These are phyloP conservation scores for Brachionus manjavacas DNA, from an alignment of 1,140 invertebrate genomes.

Conservation along the genomic window DNA sequence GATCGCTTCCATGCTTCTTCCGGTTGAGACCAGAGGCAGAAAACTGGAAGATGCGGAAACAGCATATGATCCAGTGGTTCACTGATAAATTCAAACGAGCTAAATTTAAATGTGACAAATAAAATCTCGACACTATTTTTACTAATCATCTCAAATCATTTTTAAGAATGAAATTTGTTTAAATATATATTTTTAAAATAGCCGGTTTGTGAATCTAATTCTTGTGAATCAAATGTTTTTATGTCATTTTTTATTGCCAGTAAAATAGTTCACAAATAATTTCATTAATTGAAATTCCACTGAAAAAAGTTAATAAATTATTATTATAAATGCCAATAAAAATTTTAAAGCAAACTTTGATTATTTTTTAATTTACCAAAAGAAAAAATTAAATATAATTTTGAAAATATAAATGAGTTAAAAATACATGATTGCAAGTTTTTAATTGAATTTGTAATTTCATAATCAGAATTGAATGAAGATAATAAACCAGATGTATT, in stretches of 20 bases:
- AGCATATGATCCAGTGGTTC: constrained; percentile 25
- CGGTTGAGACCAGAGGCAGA: constrained; percentile 57
- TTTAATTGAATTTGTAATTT: too few species aligned
- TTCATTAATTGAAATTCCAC: background rate
- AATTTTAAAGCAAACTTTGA: too few species aligned
- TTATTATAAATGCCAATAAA: too few species aligned
- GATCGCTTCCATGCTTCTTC: constrained; percentile 51
- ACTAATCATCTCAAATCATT: background rate
- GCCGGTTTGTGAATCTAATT: background rate
- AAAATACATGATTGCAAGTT: too few species aligned
- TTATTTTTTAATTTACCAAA: too few species aligned
- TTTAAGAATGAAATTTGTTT: too few species aligned
- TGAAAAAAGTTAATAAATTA: too few species aligned
- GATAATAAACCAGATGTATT: too few species aligned
- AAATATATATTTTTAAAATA: background rate
- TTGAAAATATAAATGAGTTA: too few species aligned
- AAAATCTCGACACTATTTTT: background rate
- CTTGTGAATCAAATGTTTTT: background rate
- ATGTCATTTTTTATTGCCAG: background rate
- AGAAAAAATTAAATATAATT: too few species aligned
- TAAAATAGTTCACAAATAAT: background rate
- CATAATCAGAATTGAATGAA: too few species aligned
- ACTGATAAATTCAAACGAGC: background rate
- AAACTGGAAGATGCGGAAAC: constrained; percentile 48
- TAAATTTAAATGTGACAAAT: background rate